Evolutionary conservation across 2,888 invertebrate species (phyloP), one percentile per base, ranked within the genome.

Genomic region (Heterodera filipjevi): DNA sequence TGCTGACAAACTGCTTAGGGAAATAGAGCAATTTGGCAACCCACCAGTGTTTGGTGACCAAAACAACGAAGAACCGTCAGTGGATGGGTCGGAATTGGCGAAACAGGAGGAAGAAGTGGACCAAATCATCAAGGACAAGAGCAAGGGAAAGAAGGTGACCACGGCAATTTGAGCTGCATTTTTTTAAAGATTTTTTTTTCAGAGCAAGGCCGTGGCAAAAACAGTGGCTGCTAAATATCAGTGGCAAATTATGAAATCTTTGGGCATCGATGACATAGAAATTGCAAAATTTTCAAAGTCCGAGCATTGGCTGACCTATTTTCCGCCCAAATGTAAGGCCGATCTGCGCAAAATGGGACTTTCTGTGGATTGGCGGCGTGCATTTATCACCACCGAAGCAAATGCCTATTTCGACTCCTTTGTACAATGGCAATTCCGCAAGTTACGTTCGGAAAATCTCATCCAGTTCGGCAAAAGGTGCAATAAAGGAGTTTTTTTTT

Each of bases 361-460:
- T 27, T 90, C 87, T 94, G 93, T 95, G 83, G 99, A 99, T 90
- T 99, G 98, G 98, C 92, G 99, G 66, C 92, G 99, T 76, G 93
- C 94, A n/a, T 99, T 99, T 89, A 94, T 99, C 82, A 99, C 99
- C 2, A 99, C 99, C 0, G 97, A 98, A 90, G 95, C 93, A 0
- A 99, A 99, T 91, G 96, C 95, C 0, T 99, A 94, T 90, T 99
- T 93, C 90, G 98, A 99, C 90, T 96, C 96, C 0, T 99, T 99
- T 90, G 94, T 99, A 0, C 92, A 94, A 79, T 99, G 99, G 99
- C 98, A 98, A 90, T 99, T 95, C 90, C 90, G 93, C 79, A 93
- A 94, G 83, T 91, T 99, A 35, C 95, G 90, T 93, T 93, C 93
- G 80, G 92, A 93, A 71, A 94, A 95, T 81, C 96, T 96, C 91